Conservation (phyloP, 2,797 vertebrate species). For the Hyperoplus immaculatus region DNA sequence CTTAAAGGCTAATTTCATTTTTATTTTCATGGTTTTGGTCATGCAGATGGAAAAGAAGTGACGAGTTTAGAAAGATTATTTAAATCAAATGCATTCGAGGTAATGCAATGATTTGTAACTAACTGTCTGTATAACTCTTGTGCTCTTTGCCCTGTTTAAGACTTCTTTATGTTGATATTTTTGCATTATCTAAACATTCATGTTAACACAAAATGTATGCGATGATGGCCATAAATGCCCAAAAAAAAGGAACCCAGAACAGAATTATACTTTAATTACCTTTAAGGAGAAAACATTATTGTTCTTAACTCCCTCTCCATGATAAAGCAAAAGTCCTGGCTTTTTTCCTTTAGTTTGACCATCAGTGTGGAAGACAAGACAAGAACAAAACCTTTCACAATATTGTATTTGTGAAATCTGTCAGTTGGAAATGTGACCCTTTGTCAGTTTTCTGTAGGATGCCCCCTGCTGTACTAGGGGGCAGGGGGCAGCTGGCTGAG, state of each 20-base stretch:
- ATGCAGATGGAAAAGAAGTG: neutral
- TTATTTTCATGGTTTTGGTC: neutral
- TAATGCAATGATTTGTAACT: neutral
- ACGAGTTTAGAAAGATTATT: neutral
- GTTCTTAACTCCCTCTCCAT: neutral
- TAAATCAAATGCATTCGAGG: neutral
- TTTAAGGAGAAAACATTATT: neutral
- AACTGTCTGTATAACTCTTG: neutral
- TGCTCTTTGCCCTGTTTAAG: neutral
- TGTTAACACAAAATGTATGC: neutral
- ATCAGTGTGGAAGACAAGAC: neutral
- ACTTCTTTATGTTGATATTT: neutral
- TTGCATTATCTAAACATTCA: neutral
- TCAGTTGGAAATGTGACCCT: neutral
- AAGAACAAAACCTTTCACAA: neutral
- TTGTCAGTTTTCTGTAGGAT: neutral
- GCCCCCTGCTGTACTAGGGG: neutral
- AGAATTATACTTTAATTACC: neutral
- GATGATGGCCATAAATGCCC: neutral
- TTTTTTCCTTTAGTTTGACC: neutral
- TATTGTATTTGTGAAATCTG: neutral
- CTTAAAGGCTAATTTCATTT: neutral
- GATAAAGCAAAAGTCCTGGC: neutral
- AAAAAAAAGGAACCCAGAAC: neutral
- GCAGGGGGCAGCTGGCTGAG: conserved; percentile 43